phyloP scores from a whole-genome alignment of 2,113 vertebrate species.

The Pachycephala philippinensis region DNA sequence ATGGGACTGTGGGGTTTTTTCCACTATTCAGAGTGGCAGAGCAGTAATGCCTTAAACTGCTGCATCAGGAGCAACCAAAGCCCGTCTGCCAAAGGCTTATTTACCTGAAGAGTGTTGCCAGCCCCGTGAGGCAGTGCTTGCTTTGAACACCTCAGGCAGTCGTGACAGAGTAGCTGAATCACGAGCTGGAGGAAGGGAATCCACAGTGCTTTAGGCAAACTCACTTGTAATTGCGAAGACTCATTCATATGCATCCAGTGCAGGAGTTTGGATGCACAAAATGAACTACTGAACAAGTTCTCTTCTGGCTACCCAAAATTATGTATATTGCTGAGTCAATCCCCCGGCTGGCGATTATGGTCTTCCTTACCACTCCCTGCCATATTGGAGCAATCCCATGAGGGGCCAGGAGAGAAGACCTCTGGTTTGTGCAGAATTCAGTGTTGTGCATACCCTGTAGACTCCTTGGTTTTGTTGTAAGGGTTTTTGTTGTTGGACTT shows the following conservation, averaged over 20 bases:
- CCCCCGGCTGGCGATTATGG: neutral
- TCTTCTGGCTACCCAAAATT: neutral
- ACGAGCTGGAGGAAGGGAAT: neutral
- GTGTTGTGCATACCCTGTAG: neutral
- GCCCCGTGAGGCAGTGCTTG: neutral
- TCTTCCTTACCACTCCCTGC: neutral
- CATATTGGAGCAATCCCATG: neutral
- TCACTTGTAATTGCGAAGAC: neutral
- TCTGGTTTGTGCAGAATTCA: neutral
- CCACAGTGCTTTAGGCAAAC: neutral
- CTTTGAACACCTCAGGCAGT: neutral
- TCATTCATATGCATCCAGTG: neutral
- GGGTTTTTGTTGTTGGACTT: neutral
- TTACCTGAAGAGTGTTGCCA: neutral
- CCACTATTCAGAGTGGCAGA: neutral
- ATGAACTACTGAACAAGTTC: neutral
- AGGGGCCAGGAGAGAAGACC: neutral
- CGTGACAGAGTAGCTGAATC: neutral
- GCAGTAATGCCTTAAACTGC: neutral
- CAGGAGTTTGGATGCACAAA: neutral
- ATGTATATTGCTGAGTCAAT: neutral
- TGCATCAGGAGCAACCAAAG: neutral
- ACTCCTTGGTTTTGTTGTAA: neutral
- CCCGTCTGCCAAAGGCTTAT: neutral
- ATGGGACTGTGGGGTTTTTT: neutral